These are phyloP conservation scores for Dryococelus australis DNA, from an alignment of 2,888 invertebrate species.

Conservation along the genomic window DNA sequence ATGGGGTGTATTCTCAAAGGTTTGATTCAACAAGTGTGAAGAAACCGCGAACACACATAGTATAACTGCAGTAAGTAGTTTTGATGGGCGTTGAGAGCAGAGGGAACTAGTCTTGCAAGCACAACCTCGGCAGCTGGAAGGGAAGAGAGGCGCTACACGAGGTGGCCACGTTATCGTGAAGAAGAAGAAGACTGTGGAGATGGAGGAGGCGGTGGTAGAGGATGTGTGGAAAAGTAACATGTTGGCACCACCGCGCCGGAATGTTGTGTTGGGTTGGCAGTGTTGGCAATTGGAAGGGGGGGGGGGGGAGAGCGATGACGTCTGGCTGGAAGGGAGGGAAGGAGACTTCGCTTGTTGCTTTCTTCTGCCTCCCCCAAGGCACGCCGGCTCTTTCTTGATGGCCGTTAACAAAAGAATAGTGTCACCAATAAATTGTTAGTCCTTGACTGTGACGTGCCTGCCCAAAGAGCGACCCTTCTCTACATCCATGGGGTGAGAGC, in stretches of 20 bases:
- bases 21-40: too few species aligned
- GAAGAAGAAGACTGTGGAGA: too few species aligned
- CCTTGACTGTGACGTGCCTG: conserved; percentile 32
- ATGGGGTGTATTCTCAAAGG: too few species aligned
- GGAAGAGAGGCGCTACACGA: too few species aligned
- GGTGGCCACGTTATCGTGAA: too few species aligned
- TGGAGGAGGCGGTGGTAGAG: too few species aligned
- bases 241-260: not conserved
- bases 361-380: not conserved
- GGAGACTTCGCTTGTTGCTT: not conserved
- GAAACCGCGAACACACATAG: too few species aligned
- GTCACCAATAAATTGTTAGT: conserved; percentile 41
- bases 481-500: not conserved
- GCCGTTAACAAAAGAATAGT: conserved; percentile 39
- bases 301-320: not conserved
- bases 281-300: too few species aligned
- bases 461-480: conserved; percentile 25
- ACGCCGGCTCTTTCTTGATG: conserved; percentile 28
- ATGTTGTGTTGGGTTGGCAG: not conserved
- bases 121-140: too few species aligned
- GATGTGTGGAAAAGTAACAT: not conserved
- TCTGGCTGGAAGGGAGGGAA: not conserved
- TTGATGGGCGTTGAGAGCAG: too few species aligned
- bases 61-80: too few species aligned
- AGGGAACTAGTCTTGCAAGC: too few species aligned